Percentiles rank a stretch among this genome's conserved stretches.
These are phyloP conservation scores for Amorpha juglandis DNA, from an alignment of 2,888 invertebrate genomes.

Conservation along the genomic window DNA sequence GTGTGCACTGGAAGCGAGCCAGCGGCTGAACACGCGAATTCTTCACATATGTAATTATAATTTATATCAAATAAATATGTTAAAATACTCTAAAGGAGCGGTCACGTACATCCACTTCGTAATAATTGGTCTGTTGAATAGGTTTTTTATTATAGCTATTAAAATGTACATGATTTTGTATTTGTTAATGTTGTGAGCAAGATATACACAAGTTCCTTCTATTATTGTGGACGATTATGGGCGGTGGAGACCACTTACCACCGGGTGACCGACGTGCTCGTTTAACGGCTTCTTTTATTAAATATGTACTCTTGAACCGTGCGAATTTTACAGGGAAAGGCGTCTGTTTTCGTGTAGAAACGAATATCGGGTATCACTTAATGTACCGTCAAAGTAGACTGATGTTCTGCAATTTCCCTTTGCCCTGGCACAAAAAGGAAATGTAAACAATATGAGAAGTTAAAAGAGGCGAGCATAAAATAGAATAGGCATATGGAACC, in stretches of 20 bases:
- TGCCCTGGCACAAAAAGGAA: too few species aligned
- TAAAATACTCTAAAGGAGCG: conserved; percentile 31
- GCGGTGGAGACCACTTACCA: too few species aligned
- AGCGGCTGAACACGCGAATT: conserved; percentile 53
- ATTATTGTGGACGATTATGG: too few species aligned
- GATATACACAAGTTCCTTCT: too few species aligned
- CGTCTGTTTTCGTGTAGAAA: neutral
- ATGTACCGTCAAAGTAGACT: neutral
- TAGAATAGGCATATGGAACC: too few species aligned
- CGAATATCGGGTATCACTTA: conserved; percentile 11
- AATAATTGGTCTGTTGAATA: neutral
- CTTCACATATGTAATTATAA: conserved; percentile 60
- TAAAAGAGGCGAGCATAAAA: too few species aligned
- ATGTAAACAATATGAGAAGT: too few species aligned
- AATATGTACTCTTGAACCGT: neutral
- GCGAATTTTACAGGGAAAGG: neutral
- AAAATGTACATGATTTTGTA: neutral
- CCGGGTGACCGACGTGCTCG: too few species aligned
- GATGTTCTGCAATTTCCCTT: neutral
- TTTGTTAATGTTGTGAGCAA: neutral
- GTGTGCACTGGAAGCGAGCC: conserved; percentile 52
- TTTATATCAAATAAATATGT: conserved; percentile 54
- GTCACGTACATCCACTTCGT: conserved; percentile 7
- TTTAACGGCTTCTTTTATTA: neutral
- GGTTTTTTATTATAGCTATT: neutral